Percentiles rank a stretch among this genome's conserved stretches.
Conservation (phyloP, 2,888 invertebrate species). For the Drosophila mercatorum region DNA sequence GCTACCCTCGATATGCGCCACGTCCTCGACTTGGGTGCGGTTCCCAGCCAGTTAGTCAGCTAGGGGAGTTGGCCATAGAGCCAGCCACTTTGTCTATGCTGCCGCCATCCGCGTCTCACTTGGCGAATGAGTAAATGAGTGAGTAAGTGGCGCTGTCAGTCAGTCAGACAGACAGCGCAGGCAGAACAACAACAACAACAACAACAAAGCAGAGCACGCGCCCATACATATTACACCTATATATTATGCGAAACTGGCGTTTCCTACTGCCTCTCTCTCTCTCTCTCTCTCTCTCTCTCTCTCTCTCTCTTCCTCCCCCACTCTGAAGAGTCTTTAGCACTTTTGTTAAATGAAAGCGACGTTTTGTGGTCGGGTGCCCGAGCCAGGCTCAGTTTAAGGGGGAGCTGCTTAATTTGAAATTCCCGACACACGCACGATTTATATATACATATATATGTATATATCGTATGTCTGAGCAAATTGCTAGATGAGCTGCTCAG, state of each 20-base stretch:
- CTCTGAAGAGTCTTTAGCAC: conserved; percentile 54
- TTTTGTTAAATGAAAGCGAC: conserved; percentile 65
- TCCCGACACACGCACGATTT: conserved; percentile 40
- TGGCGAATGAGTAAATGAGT: conserved; percentile 26
- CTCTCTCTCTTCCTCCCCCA: not conserved
- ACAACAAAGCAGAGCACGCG: conserved; percentile 26
- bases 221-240: conserved; percentile 40
- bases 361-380: conserved; percentile 21
- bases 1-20: conserved; percentile 21
- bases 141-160: conserved; percentile 62
- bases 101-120: conserved; percentile 12
- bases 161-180: conserved; percentile 1
- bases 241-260: conserved; percentile 43
- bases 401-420: conserved; percentile 47
- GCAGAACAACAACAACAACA: conserved; percentile 10
- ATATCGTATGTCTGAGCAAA: conserved; percentile 2
- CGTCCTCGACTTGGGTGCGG: conserved; percentile 48
- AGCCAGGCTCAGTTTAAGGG: not conserved
- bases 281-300: not conserved
- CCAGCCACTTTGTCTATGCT: conserved; percentile 57
- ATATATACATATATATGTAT: conserved; percentile 19
- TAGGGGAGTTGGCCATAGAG: conserved; percentile 28
- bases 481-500: not conserved
- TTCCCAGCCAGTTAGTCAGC: conserved; percentile 1
- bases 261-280: conserved; percentile 20